Evolutionary conservation across 2,888 invertebrate genomes (phyloP).

Genomic region (Nowickia ferox): DNA sequence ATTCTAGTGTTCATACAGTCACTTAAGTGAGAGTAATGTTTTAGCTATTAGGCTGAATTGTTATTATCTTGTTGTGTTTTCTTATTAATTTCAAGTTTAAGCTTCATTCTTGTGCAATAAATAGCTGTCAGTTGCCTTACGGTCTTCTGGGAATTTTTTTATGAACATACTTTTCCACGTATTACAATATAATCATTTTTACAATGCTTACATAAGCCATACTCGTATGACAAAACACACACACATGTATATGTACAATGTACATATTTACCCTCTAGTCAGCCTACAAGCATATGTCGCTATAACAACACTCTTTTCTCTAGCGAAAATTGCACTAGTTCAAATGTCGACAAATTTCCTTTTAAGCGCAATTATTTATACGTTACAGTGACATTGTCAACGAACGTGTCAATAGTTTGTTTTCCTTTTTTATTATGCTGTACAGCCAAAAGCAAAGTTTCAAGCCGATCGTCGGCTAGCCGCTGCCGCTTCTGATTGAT

Average conservation of each 20-base stretch:
- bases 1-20: constrained; percentile 41
- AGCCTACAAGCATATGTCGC: too few relatives aligned
- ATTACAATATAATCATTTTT: too few relatives aligned
- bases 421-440: too few relatives aligned
- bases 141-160: constrained; percentile 37
- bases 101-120: neutral
- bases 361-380: too few relatives aligned
- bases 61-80: neutral
- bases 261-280: neutral
- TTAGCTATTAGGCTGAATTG: constrained; percentile 6
- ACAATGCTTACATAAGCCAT: neutral
- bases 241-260: neutral
- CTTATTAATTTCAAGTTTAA: constrained; percentile 11
- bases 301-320: too few relatives aligned
- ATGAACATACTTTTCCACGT: neutral
- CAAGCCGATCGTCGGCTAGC: too few relatives aligned
- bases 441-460: too few relatives aligned
- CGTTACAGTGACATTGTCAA: too few relatives aligned
- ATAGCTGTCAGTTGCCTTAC: constrained; percentile 21
- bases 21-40: neutral
- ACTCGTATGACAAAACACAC: neutral
- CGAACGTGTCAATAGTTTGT: too few relatives aligned
- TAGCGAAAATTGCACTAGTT: too few relatives aligned
- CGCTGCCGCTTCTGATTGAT: too few relatives aligned
- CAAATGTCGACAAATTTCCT: too few relatives aligned